Conservation (phyloP, 2,113 vertebrate species). For the Furnarius figulus region DNA sequence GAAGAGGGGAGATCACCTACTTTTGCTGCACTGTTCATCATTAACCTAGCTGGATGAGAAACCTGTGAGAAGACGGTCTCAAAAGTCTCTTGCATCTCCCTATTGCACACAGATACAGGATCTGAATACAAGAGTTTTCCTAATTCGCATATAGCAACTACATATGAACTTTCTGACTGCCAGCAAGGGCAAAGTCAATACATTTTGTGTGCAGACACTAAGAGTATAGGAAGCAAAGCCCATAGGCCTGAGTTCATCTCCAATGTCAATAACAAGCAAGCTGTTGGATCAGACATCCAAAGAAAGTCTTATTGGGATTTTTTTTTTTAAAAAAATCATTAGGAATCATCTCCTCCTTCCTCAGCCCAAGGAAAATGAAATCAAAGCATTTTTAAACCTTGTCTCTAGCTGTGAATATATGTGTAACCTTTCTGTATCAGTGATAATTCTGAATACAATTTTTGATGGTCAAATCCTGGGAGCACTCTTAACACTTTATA, state of each 20-base stretch:
- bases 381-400: neutral
- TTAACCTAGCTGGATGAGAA: neutral
- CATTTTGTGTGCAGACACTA: neutral
- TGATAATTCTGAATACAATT: neutral
- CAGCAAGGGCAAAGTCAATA: neutral
- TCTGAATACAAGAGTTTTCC: neutral
- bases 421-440: neutral
- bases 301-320: neutral
- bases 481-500: neutral
- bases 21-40: neutral
- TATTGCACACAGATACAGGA: fast-evolving
- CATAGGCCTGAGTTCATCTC: neutral
- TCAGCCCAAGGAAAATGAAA: neutral
- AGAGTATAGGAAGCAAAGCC: neutral
- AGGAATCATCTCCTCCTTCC: neutral
- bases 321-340: neutral
- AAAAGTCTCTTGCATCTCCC: neutral
- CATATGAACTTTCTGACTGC: neutral
- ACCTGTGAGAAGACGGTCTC: neutral
- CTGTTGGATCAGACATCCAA: neutral
- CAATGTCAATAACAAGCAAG: neutral
- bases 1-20: neutral
- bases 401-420: neutral
- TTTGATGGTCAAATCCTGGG: neutral
- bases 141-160: neutral